Percentiles rank a stretch among this genome's conserved stretches.
Evolutionary conservation across 2,113 vertebrate genomes (phyloP).

Genomic region (Anolis sagrei): DNA sequence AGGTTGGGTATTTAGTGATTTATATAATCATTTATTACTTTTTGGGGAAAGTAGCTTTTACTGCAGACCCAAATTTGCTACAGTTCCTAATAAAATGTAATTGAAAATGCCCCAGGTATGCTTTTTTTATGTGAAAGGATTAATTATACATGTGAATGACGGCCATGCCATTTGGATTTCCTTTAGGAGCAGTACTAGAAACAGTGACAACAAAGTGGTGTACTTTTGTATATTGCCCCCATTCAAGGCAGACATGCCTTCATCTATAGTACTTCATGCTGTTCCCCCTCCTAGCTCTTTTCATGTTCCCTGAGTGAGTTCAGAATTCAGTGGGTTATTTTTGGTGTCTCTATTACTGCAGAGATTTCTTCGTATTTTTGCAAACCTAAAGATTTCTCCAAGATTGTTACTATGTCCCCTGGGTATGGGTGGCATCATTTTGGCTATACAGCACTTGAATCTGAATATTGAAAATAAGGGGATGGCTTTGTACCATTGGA

Average conservation of each 20-base stretch:
- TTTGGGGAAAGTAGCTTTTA: not conserved
- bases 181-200: not conserved
- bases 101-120: not conserved
- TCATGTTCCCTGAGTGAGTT: not conserved
- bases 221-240: no score
- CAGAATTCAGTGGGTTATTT: not conserved
- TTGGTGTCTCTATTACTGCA: not conserved
- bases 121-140: not conserved
- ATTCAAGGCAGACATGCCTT: no score
- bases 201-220: not conserved
- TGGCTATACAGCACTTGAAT: not conserved
- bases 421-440: not conserved
- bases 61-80: constrained; percentile 29
- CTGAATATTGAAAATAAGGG: not conserved
- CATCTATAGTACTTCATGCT: no score
- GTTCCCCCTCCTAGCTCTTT: not conserved
- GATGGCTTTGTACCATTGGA: not conserved
- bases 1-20: constrained; percentile 51
- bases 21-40: not conserved
- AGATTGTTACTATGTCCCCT: not conserved
- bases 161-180: not conserved
- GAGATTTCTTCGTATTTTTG: not conserved
- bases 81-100: constrained; percentile 11
- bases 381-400: not conserved
- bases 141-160: not conserved